These are phyloP conservation scores for Grammomys surdaster DNA, from an alignment of 2,113 vertebrate genomes.

Conservation along the genomic window DNA sequence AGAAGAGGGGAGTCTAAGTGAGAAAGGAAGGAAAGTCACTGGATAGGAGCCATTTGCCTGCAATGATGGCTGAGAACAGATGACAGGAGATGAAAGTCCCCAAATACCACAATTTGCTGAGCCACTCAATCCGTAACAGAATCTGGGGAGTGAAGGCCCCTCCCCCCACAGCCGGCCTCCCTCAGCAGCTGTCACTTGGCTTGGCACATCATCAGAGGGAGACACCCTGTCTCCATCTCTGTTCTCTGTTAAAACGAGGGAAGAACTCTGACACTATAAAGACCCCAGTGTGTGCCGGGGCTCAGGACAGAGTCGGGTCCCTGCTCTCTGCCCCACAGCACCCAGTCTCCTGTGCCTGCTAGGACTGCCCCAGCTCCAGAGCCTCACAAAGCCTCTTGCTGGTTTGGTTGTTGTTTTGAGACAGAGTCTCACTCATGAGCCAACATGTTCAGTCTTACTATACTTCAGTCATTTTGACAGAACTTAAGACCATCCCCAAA, in stretches of 20 bases:
- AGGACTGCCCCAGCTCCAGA: not conserved
- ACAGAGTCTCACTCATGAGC: not conserved
- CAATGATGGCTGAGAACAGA: conserved; percentile 33
- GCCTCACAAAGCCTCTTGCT: not conserved
- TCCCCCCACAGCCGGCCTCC: not conserved
- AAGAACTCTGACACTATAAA: no score
- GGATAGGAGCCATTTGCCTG: not conserved
- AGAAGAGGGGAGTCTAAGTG: not conserved
- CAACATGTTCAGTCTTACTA: not conserved
- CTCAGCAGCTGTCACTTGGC: not conserved
- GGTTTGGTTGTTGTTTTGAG: not conserved
- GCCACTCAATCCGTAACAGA: conserved; percentile 61
- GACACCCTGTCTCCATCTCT: not conserved
- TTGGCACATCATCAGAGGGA: not conserved
- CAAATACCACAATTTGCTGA: conserved; percentile 51
- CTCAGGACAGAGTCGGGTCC: not conserved
- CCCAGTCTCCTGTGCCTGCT: not conserved
- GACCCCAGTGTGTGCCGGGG: not conserved
- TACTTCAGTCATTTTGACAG: not conserved
- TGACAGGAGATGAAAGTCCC: conserved; percentile 70
- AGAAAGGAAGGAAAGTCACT: not conserved
- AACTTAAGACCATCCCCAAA: not conserved
- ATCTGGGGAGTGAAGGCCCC: conserved; percentile 16
- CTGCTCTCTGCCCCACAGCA: rapidly evolving
- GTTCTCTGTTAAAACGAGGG: not conserved